phyloP scores from a whole-genome alignment of 1,140 invertebrate genomes.

The Hylaeus volcanicus region DNA sequence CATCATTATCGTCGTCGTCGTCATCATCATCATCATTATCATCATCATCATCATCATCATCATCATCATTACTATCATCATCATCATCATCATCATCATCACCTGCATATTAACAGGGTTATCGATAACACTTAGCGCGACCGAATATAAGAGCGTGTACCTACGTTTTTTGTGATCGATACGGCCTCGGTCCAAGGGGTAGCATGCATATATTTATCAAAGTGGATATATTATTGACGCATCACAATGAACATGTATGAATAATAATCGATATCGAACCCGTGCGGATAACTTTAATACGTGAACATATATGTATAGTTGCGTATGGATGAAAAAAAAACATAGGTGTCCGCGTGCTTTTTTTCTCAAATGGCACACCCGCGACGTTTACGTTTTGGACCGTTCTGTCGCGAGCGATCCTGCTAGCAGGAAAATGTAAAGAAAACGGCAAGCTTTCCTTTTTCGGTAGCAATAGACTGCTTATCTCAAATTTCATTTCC shows the following conservation, averaged over 20 bases:
- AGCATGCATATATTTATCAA: constrained; percentile 49
- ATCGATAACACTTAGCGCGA: constrained; percentile 58
- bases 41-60: constrained; percentile 78
- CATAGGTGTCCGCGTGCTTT: background rate
- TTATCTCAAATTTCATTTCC: no score
- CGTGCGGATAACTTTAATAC: background rate
- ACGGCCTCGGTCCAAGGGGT: constrained; percentile 59
- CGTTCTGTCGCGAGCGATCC: constrained; percentile 15
- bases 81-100: constrained; percentile 80
- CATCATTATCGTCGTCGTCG: constrained; percentile 79
- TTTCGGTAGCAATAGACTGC: background rate
- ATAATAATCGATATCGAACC: constrained; percentile 43
- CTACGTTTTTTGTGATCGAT: constrained; percentile 67
- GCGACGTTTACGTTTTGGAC: background rate
- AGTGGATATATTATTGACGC: constrained; percentile 55
- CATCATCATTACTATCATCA: constrained; percentile 79
- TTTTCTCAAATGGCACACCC: background rate
- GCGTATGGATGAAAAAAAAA: background rate
- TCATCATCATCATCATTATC: constrained; percentile 77
- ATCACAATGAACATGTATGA: constrained; percentile 51
- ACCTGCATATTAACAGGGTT: constrained; percentile 75
- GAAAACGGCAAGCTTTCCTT: background rate
- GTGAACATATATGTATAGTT: background rate
- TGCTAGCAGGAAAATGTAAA: background rate
- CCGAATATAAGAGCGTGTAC: constrained; percentile 56